Evolutionary conservation across 1,140 invertebrate genomes (phyloP).

Genomic region (Zophobas morio): DNA sequence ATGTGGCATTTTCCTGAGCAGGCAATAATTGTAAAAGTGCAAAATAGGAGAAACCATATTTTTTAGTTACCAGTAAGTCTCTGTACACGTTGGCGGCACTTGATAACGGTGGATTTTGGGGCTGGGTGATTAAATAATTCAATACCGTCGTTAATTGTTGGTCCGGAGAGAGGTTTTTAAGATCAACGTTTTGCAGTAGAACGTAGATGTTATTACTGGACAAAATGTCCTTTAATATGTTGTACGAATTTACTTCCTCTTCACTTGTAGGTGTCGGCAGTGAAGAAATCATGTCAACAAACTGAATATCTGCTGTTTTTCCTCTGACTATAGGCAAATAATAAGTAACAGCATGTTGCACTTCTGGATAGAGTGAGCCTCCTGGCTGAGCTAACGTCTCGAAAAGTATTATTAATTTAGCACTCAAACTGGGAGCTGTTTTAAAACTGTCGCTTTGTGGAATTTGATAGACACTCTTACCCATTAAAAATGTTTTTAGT

Average conservation of each 20-base stretch:
- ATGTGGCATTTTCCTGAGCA: background rate
- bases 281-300: background rate
- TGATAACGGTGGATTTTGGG: background rate
- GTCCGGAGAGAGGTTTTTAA: background rate
- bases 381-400: background rate
- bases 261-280: background rate
- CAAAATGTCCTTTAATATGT: background rate
- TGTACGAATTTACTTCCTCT: background rate
- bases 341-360: constrained; percentile 1
- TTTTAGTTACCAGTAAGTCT: background rate
- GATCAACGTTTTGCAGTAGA: constrained; percentile 1
- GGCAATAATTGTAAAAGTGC: background rate
- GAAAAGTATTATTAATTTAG: background rate
- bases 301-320: background rate
- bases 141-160: constrained; percentile 7
- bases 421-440: background rate
- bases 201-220: constrained; percentile 3
- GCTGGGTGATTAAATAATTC: background rate
- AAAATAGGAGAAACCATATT: constrained; percentile 4
- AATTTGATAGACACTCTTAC: background rate
- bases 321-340: background rate
- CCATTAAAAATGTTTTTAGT: background rate
- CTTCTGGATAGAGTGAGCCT: background rate
- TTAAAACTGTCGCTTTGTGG: background rate
- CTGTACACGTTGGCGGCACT: background rate